Percentiles rank a stretch among this genome's conserved stretches.
These are phyloP conservation scores for Nerophis ophidion DNA, from an alignment of 2,113 vertebrate genomes.

Conservation along the genomic window DNA sequence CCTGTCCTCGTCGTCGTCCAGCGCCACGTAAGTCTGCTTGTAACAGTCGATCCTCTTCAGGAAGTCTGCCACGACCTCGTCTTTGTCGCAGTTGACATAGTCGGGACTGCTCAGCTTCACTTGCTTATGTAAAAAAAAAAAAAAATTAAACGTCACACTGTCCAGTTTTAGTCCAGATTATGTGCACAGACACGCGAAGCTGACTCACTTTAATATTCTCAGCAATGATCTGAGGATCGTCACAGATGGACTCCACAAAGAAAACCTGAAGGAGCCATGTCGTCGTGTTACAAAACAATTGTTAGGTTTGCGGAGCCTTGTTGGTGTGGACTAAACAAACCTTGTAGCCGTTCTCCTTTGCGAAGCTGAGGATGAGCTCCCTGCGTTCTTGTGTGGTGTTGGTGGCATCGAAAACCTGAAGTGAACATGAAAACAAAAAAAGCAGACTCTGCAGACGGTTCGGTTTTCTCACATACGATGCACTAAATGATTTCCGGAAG, in stretches of 20 bases:
- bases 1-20: constrained; percentile 84
- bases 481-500: no score
- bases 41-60: constrained; percentile 87
- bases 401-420: constrained; percentile 86
- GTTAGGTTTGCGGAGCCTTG: neutral
- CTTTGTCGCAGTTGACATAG: constrained; percentile 78
- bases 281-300: neutral
- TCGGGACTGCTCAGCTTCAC: constrained; percentile 89
- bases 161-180: neutral
- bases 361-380: constrained; percentile 77
- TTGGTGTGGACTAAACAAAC: constrained; percentile 39
- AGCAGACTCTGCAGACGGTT: neutral
- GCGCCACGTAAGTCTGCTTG: constrained; percentile 77
- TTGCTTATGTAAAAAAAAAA: constrained; percentile 64
- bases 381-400: constrained; percentile 81
- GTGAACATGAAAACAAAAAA: neutral
- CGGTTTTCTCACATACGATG: no score
- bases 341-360: constrained; percentile 83
- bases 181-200: neutral
- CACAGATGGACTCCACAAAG: constrained; percentile 86
- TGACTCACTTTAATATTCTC: constrained; percentile 79
- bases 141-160: no score
- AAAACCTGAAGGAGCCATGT: constrained; percentile 69
- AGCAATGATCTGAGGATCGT: constrained; percentile 81
- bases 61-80: constrained; percentile 83